Evolutionary conservation across 1,140 invertebrate species (phyloP).

Genomic region (Drosophila santomea): DNA sequence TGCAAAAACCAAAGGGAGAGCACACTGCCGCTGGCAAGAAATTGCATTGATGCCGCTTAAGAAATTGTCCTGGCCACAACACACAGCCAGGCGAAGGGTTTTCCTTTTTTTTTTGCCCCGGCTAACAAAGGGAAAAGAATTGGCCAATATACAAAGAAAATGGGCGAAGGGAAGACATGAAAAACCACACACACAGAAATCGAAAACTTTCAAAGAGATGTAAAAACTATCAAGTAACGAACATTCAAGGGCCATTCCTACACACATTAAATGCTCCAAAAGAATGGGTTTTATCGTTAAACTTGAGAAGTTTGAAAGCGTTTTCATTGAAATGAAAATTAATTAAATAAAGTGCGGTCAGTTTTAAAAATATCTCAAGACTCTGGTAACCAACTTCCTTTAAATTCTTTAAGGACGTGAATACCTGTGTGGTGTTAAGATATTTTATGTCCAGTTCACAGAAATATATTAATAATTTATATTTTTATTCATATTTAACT

Average conservation of each 20-base stretch:
- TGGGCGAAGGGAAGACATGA: neutral
- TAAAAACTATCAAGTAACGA: slow-evolving; percentile 36
- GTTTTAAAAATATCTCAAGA: no score
- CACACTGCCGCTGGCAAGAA: slow-evolving; percentile 25
- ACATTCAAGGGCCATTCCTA: slow-evolving; percentile 8
- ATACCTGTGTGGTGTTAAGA: no score
- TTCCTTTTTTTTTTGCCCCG: neutral
- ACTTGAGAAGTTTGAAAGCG: neutral
- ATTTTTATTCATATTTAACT: neutral
- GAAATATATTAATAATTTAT: neutral
- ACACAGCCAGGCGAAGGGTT: slow-evolving; percentile 28
- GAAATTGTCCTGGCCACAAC: slow-evolving; percentile 57
- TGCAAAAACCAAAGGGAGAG: slow-evolving; percentile 4
- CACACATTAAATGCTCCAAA: slow-evolving; percentile 21
- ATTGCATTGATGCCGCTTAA: slow-evolving; percentile 51
- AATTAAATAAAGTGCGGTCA: slow-evolving; percentile 11
- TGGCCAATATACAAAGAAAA: slow-evolving; percentile 42
- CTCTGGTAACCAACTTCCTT: no score
- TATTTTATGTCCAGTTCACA: no score
- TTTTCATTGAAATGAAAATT: slow-evolving; percentile 9
- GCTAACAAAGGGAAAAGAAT: slow-evolving; percentile 50
- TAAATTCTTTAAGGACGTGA: no score
- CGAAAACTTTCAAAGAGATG: slow-evolving; percentile 30
- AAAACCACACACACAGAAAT: slow-evolving; percentile 17
- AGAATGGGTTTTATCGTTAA: slow-evolving; percentile 1